Percentiles rank a stretch among this genome's conserved stretches.
These are phyloP conservation scores for Dolichoris vasculosae DNA, from an alignment of 1,140 invertebrate species.

Conservation along the genomic window DNA sequence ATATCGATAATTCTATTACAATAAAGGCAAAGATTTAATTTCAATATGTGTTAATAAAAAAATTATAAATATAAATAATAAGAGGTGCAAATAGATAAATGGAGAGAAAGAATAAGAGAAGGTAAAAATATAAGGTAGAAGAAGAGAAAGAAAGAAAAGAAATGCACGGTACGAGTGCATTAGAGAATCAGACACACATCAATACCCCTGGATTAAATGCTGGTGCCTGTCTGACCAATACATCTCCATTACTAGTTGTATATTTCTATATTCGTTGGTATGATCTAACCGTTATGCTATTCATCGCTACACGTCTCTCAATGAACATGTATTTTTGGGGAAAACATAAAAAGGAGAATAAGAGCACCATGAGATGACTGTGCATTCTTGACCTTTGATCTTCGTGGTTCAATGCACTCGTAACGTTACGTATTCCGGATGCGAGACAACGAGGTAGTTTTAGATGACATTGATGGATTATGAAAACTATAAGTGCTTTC, in stretches of 20 bases:
- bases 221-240: slow-evolving; percentile 1
- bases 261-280: slow-evolving; percentile 29
- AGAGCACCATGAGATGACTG: neutral
- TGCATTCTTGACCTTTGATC: slow-evolving; percentile 32
- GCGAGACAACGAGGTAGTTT: no score
- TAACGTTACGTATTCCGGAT: neutral
- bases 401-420: slow-evolving; percentile 43
- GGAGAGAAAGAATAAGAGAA: neutral
- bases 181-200: neutral
- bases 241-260: slow-evolving; percentile 5
- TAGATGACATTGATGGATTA: no score
- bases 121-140: no score
- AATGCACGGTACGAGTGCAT: neutral
- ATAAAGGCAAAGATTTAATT: no score
- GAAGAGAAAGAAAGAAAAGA: neutral
- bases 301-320: neutral
- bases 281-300: slow-evolving; percentile 35
- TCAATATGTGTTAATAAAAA: no score
- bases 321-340: neutral
- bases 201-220: neutral
- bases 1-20: no score
- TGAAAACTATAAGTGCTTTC: no score
- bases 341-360: slow-evolving; percentile 15
- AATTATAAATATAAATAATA: neutral
- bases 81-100: neutral